Percentiles rank a stretch among this genome's conserved stretches.
These are phyloP conservation scores for Agrypnia vestita DNA, from an alignment of 1,140 invertebrate genomes.

Conservation along the genomic window DNA sequence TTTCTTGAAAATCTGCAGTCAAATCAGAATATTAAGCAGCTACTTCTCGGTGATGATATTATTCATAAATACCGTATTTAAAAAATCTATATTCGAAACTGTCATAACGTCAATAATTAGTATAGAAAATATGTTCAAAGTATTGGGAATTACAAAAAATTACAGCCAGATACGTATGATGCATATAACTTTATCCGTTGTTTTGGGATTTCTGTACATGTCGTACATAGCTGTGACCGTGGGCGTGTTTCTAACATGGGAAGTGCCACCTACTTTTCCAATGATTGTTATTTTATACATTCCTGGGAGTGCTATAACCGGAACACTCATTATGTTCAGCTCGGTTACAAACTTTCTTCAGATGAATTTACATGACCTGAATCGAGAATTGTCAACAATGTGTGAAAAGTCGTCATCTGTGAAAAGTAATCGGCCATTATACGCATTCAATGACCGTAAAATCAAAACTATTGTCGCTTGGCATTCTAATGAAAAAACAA, in stretches of 20 bases:
- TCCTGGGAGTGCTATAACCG: neutral
- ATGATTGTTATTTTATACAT: constrained; percentile 9
- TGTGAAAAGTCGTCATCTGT: neutral
- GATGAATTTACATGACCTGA: neutral
- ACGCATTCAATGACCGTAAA: neutral
- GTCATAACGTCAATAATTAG: neutral
- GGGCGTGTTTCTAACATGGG: neutral
- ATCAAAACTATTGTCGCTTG: neutral
- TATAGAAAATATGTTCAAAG: neutral
- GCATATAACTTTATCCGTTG: neutral
- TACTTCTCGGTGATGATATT: neutral
- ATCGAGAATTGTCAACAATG: neutral
- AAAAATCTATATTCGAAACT: neutral
- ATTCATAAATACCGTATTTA: neutral
- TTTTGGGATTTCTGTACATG: neutral
- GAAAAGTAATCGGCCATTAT: neutral
- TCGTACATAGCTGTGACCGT: neutral
- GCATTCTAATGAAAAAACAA: constrained; percentile 6
- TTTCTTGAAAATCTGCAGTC: constrained; percentile 16
- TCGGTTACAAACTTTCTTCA: neutral
- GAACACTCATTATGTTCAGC: neutral
- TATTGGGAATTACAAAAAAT: neutral
- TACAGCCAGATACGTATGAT: neutral
- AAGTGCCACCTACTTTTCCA: neutral
- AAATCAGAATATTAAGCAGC: neutral